Percentiles rank a stretch among this genome's conserved stretches.
Evolutionary conservation across 1,140 invertebrate species (phyloP).

Genomic region (Melipona quadrifasciata): DNA sequence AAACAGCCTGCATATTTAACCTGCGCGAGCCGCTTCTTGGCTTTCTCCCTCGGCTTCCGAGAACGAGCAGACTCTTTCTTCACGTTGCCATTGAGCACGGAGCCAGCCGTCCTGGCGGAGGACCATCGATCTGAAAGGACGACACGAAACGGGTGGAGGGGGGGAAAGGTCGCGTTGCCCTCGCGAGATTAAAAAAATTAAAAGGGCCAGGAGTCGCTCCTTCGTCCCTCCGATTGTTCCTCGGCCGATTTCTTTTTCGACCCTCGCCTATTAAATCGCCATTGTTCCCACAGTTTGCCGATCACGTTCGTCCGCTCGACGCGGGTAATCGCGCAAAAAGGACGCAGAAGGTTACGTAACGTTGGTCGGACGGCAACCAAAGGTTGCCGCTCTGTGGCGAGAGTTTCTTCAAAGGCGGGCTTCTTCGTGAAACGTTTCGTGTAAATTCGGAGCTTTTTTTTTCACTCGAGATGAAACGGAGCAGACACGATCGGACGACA

Average conservation of each 20-base stretch:
- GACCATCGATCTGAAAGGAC: constrained; percentile 49
- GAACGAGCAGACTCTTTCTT: constrained; percentile 17
- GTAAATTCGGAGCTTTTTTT: background rate
- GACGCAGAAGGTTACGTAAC: background rate
- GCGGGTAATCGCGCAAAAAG: constrained; percentile 2
- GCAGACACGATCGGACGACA: background rate
- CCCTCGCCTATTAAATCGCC: constrained; percentile 16
- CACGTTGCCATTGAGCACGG: background rate
- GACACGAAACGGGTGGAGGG: background rate
- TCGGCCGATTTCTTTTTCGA: background rate
- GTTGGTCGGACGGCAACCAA: background rate
- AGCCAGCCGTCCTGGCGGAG: background rate
- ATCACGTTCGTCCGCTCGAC: constrained; percentile 10
- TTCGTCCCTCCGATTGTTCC: constrained; percentile 9
- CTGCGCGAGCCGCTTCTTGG: constrained; percentile 33
- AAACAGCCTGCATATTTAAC: constrained; percentile 76
- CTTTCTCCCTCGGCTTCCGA: constrained; percentile 8
- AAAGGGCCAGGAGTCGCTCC: background rate
- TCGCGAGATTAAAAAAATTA: constrained; percentile 36
- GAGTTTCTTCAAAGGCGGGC: background rate
- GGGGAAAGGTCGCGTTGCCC: background rate
- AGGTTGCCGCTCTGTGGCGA: background rate
- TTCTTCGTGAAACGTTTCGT: background rate
- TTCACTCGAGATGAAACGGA: background rate
- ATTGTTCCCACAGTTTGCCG: constrained; percentile 27